A percentile compares a stretch with the other conserved stretches of the same genome.
Conservation (phyloP, 2,113 vertebrate species). For the Microcebus tavaratra region DNA sequence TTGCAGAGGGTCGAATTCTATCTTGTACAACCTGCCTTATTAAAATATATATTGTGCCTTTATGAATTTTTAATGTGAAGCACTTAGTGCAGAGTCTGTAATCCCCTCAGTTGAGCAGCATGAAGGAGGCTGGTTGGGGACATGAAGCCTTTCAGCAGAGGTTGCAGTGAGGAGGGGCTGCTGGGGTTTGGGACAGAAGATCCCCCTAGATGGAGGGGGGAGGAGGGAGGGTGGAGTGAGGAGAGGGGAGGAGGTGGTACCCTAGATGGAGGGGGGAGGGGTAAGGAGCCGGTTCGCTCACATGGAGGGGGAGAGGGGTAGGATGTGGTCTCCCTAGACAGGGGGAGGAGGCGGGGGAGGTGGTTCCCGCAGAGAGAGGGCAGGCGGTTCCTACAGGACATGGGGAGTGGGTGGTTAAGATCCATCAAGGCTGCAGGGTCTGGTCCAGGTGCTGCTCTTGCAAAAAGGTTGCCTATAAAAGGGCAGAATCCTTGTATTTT, state of each 20-base stretch:
- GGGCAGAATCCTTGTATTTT: not conserved
- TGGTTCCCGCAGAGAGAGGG: not conserved
- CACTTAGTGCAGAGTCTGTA: slow-evolving; percentile 79
- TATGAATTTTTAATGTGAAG: slow-evolving; percentile 84
- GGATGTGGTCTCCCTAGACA: not conserved
- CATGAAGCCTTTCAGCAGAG: slow-evolving; percentile 64
- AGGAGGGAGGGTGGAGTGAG: not conserved
- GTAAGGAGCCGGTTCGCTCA: not conserved
- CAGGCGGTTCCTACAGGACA: slow-evolving; percentile 10
- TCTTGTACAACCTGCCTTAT: slow-evolving; percentile 75
- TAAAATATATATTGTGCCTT: slow-evolving; percentile 82
- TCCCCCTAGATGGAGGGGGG: not conserved
- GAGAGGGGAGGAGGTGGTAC: not conserved
- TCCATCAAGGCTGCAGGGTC: not conserved
- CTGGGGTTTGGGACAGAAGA: not conserved
- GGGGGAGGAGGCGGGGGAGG: not conserved
- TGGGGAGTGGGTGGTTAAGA: slow-evolving; percentile 71
- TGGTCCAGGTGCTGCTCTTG: slow-evolving; percentile 55
- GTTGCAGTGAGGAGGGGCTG: not conserved
- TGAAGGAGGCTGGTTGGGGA: slow-evolving; percentile 67
- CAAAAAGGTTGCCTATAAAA: not conserved
- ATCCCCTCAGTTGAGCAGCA: slow-evolving; percentile 78
- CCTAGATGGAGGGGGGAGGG: not conserved
- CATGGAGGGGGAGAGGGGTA: not conserved
- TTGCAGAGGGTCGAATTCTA: slow-evolving; percentile 56